Base-by-base conservation (phyloP, 2,113 vertebrate genomes). In the Chauna torquata region DNA sequence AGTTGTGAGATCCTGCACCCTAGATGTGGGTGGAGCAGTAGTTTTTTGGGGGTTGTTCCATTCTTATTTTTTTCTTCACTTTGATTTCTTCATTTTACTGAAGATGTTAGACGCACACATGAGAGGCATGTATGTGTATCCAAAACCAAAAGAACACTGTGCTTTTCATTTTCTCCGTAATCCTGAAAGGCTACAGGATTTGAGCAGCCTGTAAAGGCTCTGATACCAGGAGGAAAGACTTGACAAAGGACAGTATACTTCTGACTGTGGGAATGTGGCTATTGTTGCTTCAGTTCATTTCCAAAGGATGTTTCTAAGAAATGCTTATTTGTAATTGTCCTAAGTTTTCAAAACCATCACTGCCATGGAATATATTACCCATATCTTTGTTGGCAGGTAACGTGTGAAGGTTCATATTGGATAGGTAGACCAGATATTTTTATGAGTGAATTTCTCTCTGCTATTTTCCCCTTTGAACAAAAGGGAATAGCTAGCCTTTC, bases 311-410 rank as follows among this genome's bases (percentile, higher is more conserved):
- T 11, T n/a, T 64, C 82, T 59, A 12, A 71, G 32, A 94, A 75
- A 78, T 42, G 4, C 1, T 78, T n/a, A 19, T 58, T 78, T 84
- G 6, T 42, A 81, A 61, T 47, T 64, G 28, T 47, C 44, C 5
- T 11, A 75, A 20, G 15, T 68, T 92, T 90, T 85, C 57, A 79
- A 25, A 79, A 32, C 4, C 18, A 2, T n/a, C 5, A 14, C 28
- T 55, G 12, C 18, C 2, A 1, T 18, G 40, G 5, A 1, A 36
- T 72, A 3, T 9, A 15, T 42, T 49, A 16, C 34, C 3, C 9
- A 1, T n/a, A 27, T 19, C 11, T 86, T 70, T 65, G 2, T 58
- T 64, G 28, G 47, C 38, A 55, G 12, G 12, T 19, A 49, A 14
- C 36, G 16, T 45, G 42, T 59, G 24, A 64, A 90, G 4, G 6